Base-by-base conservation (phyloP, 1,140 invertebrate species). In the Platyscapa corneri region DNA sequence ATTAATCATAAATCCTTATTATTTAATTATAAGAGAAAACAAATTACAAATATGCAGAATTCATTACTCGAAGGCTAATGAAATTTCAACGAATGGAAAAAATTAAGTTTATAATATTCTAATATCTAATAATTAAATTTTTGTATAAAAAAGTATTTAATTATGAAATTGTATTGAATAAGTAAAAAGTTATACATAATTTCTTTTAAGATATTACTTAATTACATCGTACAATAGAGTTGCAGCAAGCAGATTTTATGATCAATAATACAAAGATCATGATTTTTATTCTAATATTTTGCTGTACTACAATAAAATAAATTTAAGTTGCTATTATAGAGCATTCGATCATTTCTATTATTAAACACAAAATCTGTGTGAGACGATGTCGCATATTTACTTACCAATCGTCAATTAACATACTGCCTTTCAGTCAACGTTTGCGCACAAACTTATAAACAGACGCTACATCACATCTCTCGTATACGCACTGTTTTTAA, bases 371-470 rank as follows among this genome's bases (percentile, higher is more conserved):
- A 75, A n/a, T 75, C 72, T 46, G 72, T n/a, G 27, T 16, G n/a
- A 18, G 20, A 46, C 72, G 39, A 39, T 75, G n/a, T 75, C 23
- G 42, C n/a, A 60, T 60, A 10, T 23, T 46, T 56, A 37, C 0
- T 72, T 18, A 30, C 32, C 20, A 75, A 67, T 46, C 27, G 42
- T n/a, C 42, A 67, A 77, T 83, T 78, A 84, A 84, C 83, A 79
- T 79, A 79, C 83, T 79, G 83, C 83, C 76, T 67, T 30, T 49
- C 46, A 56, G 49, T 74, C 49, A n/a, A 75, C 32, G 32, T 23
- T 82, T 23, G 42, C 70, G 80, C 42, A 82, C 60, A 67, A 67
- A 64, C 23, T 37, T 60, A 39, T 37, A 5, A 74, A 37, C 81
- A 53, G 23, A 32, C 53, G 34, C 39, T 75, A 42, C 64, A 86